These are phyloP conservation scores for Heliothis virescens DNA, from an alignment of 1,140 invertebrate genomes.

Conservation along the genomic window DNA sequence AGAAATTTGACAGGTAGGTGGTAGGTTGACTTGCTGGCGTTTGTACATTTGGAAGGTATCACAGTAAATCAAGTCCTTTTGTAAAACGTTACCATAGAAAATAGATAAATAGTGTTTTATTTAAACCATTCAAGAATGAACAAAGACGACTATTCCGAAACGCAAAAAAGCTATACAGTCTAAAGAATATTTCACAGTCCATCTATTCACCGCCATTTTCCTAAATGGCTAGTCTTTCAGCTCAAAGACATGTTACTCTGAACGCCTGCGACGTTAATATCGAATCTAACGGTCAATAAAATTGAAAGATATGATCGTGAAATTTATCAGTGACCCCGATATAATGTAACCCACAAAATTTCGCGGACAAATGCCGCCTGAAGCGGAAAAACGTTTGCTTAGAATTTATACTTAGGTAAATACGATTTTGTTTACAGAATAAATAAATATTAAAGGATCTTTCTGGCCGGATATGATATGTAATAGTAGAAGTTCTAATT, in stretches of 20 bases:
- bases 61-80: too few species aligned
- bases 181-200: too few species aligned
- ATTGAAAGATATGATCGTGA: constrained; percentile 65
- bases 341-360: constrained; percentile 58
- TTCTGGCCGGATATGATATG: neutral
- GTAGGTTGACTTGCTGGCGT: too few species aligned
- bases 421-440: constrained; percentile 22
- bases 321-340: constrained; percentile 61
- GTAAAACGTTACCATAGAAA: too few species aligned
- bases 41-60: too few species aligned
- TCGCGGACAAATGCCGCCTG: constrained; percentile 48
- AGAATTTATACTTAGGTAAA: constrained; percentile 44
- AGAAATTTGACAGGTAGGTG: too few species aligned
- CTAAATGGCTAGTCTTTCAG: too few species aligned
- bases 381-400: constrained; percentile 46
- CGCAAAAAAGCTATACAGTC: too few species aligned
- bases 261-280: constrained; percentile 40
- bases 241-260: neutral
- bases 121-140: too few species aligned
- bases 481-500: neutral
- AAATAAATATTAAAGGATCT: constrained; percentile 19
- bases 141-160: too few species aligned
- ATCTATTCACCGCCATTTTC: too few species aligned
- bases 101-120: too few species aligned
- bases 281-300: constrained; percentile 68